Percentiles rank a stretch among this genome's conserved stretches.
Conservation (phyloP, 2,113 vertebrate genomes). For the Callorhinus ursinus region DNA sequence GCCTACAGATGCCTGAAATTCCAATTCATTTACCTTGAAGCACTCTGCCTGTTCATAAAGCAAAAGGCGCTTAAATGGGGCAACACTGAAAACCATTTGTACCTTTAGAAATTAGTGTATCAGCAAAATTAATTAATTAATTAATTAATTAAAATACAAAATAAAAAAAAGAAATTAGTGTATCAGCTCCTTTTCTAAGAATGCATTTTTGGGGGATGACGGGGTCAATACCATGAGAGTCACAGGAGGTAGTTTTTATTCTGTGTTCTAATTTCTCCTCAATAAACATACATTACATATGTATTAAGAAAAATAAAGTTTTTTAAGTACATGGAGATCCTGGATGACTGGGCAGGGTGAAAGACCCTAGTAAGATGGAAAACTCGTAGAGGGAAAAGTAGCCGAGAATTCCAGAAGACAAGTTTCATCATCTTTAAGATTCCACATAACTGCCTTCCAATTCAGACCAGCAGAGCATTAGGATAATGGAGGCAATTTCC, state of each 20-base stretch:
- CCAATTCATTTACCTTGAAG: not conserved
- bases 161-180: not conserved
- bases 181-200: slow-evolving; percentile 27
- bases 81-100: not conserved
- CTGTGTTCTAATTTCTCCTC: slow-evolving; percentile 36
- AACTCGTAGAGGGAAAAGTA: not conserved
- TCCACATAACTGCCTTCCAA: slow-evolving; percentile 73
- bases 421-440: slow-evolving; percentile 65
- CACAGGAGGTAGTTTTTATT: not conserved
- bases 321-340: not conserved
- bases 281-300: not conserved
- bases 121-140: no score
- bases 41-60: not conserved
- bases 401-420: slow-evolving; percentile 62
- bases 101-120: slow-evolving; percentile 10
- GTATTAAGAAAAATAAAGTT: not conserved
- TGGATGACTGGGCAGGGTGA: not conserved
- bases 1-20: not conserved
- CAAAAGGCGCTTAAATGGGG: not conserved
- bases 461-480: slow-evolving; percentile 75
- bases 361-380: not conserved
- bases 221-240: not conserved
- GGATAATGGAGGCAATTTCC: slow-evolving; percentile 78
- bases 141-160: no score
- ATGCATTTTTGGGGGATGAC: not conserved